Percentiles rank a stretch among this genome's conserved stretches.
Evolutionary conservation across 2,797 vertebrate genomes (phyloP).

Genomic region (Salarias fasciatus): DNA sequence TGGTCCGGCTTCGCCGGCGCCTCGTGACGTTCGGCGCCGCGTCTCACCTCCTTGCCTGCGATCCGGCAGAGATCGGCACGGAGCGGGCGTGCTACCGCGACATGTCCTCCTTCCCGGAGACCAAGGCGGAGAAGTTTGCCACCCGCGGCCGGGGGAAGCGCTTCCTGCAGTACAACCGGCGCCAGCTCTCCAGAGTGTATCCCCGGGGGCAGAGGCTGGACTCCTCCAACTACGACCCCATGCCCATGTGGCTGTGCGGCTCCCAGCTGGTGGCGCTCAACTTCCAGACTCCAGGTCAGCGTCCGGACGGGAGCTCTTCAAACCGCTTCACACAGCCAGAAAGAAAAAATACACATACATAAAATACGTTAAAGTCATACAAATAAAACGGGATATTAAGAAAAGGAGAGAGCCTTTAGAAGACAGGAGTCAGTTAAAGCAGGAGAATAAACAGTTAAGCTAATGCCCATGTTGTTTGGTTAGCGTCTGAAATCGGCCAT

Average conservation of each 20-base stretch:
- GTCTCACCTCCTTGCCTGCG: neutral
- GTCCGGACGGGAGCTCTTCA: neutral
- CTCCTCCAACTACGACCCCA: constrained; percentile 97
- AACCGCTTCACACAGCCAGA: too few species aligned
- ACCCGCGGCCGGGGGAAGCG: constrained; percentile 88
- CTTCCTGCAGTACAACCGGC: constrained; percentile 85
- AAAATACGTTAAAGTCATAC: too few species aligned
- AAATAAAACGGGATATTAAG: too few species aligned
- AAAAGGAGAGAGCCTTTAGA: too few species aligned
- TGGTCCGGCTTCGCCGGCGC: neutral
- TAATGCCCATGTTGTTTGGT: too few species aligned
- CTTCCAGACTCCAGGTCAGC: constrained; percentile 95
- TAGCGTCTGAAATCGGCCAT: too few species aligned
- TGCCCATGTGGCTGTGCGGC: constrained; percentile 98
- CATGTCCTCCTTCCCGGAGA: constrained; percentile 99
- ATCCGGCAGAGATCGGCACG: constrained; percentile 90
- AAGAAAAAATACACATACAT: too few species aligned
- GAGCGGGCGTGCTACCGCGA: constrained; percentile 95
- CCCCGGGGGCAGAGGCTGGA: constrained; percentile 89
- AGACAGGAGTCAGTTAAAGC: too few species aligned
- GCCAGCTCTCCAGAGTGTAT: constrained; percentile 86
- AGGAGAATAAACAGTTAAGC: too few species aligned
- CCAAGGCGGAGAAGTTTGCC: constrained; percentile 97
- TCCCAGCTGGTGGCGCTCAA: constrained; percentile 97
- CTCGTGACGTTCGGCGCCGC: too few species aligned